phyloP scores from a whole-genome alignment of 2,888 invertebrate species.

The Trissonchulus latispiculum region DNA sequence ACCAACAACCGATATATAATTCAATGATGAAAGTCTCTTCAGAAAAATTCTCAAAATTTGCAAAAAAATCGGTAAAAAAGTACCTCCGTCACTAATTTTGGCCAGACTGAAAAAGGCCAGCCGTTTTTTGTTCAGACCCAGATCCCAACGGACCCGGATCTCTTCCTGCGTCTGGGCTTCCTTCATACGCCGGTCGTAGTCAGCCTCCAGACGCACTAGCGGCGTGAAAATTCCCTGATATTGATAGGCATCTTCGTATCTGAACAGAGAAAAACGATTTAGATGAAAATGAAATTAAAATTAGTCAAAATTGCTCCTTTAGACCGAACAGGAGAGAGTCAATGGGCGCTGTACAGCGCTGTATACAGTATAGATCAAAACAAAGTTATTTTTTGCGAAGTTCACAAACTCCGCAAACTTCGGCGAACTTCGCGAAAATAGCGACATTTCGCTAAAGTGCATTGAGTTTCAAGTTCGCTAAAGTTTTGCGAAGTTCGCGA shows the following conservation, averaged over 20 bases:
- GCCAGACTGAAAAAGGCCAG: constrained; percentile 94
- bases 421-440: too few species aligned
- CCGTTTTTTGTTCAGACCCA: constrained; percentile 92
- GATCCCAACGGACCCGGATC: constrained; percentile 92
- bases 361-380: neutral
- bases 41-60: constrained; percentile 19
- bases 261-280: constrained; percentile 40
- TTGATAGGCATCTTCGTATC: constrained; percentile 97
- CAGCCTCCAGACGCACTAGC: constrained; percentile 88
- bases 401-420: too few species aligned
- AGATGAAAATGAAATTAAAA: neutral
- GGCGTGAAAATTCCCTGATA: constrained; percentile 98
- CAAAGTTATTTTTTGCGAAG: neutral
- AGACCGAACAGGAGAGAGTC: neutral
- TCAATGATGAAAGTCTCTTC: constrained; percentile 4
- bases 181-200: constrained; percentile 92
- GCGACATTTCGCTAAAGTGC: too few species aligned
- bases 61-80: too few species aligned
- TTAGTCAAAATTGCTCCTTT: neutral
- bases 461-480: too few species aligned
- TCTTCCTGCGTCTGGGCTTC: constrained; percentile 97
- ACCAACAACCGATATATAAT: neutral
- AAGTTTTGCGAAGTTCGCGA: too few species aligned
- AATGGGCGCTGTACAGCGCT: too few species aligned
- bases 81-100: constrained; percentile 73